Percentiles rank a stretch among this genome's conserved stretches.
Conservation (phyloP, 2,888 invertebrate species). For the Hydroisotoma schaefferi region DNA sequence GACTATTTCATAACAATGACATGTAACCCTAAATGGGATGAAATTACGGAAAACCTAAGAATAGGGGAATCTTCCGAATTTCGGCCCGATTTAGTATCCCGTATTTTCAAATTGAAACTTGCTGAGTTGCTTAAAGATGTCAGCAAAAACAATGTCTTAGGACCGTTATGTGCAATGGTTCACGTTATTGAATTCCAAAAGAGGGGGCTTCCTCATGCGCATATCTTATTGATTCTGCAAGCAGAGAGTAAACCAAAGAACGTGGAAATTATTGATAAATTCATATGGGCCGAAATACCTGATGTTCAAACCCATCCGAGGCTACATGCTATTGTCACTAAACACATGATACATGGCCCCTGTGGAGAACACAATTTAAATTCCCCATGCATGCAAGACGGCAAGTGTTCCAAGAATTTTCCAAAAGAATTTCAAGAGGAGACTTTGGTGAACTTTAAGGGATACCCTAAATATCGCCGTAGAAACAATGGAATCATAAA, state of each 20-base stretch:
- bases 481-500: conserved; percentile 20
- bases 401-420: conserved; percentile 52
- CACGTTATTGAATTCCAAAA: conserved; percentile 51
- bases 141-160: conserved; percentile 35
- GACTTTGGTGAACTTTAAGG: conserved; percentile 50
- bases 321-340: conserved; percentile 35
- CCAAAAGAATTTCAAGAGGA: conserved; percentile 49
- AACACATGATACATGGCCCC: conserved; percentile 50
- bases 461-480: conserved; percentile 51
- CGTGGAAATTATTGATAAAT: conserved; percentile 29
- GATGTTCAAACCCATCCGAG: conserved; percentile 27
- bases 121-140: conserved; percentile 47
- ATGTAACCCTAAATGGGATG: conserved; percentile 53
- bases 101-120: conserved; percentile 50
- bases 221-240: conserved; percentile 37
- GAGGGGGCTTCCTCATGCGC: conserved; percentile 43
- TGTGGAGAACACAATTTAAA: conserved; percentile 48
- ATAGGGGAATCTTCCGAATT: conserved; percentile 40
- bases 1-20: conserved; percentile 55
- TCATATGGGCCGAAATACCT: conserved; percentile 48
- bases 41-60: conserved; percentile 51
- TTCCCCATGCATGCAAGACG: conserved; percentile 52
- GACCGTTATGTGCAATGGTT: conserved; percentile 25
- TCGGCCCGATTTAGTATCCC: conserved; percentile 51
- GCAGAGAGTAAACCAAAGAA: conserved; percentile 26